phyloP scores from a whole-genome alignment of 2,888 invertebrate genomes.

The Xestia rhomboidea region DNA sequence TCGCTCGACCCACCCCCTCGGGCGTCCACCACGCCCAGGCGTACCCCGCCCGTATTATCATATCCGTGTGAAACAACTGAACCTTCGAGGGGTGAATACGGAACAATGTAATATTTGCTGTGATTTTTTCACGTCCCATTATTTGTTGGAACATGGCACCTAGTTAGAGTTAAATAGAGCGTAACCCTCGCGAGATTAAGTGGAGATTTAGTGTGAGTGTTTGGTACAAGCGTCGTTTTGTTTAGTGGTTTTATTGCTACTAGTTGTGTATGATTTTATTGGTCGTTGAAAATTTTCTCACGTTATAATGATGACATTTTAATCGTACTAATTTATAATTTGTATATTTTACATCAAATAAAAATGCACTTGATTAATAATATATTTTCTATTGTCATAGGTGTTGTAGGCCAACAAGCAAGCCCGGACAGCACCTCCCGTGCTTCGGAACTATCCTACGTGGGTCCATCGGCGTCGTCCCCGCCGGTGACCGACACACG shows the following conservation, averaged over 20 bases:
- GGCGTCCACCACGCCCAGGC: constrained; percentile 83
- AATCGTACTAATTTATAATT: constrained; percentile 9
- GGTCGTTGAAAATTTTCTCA: constrained; percentile 42
- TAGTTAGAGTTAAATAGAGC: constrained; percentile 85
- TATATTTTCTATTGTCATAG: constrained; percentile 77
- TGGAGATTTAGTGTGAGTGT: constrained; percentile 83
- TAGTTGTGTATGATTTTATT: constrained; percentile 51
- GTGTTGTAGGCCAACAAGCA: constrained; percentile 92
- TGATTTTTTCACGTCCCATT: constrained; percentile 84
- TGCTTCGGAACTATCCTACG: constrained; percentile 93
- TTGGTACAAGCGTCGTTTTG: constrained; percentile 69
- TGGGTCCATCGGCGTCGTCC: constrained; percentile 83
- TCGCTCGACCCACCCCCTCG: constrained; percentile 57
- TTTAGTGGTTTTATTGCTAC: constrained; percentile 69
- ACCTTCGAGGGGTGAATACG: constrained; percentile 80
- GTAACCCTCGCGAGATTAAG: constrained; percentile 82
- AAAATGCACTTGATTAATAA: constrained; percentile 22
- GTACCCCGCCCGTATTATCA: constrained; percentile 77
- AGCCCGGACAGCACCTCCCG: constrained; percentile 97
- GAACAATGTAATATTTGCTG: constrained; percentile 84
- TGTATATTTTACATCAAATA: background rate
- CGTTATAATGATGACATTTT: constrained; percentile 8
- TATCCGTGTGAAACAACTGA: constrained; percentile 86
- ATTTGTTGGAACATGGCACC: constrained; percentile 77
- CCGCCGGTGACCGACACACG: constrained; percentile 82